A percentile compares a stretch with the other conserved stretches of the same genome.
These are phyloP conservation scores for Protophormia terraenovae DNA, from an alignment of 2,888 invertebrate species.

Conservation along the genomic window DNA sequence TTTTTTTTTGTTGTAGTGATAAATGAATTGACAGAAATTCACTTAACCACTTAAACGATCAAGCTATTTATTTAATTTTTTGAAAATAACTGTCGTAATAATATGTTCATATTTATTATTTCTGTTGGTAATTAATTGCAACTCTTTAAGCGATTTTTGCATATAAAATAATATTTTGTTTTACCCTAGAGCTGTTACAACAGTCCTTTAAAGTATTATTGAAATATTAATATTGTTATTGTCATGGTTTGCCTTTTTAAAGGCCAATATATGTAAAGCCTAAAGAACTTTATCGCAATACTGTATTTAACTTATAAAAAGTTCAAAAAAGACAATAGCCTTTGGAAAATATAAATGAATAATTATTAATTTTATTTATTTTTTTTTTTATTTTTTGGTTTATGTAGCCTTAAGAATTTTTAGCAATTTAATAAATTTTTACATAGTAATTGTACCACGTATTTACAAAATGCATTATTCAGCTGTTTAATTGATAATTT, in stretches of 20 bases:
- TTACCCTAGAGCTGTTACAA: neutral
- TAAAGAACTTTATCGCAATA: neutral
- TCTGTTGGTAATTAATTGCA: neutral
- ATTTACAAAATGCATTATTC: no score
- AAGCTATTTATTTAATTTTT: neutral
- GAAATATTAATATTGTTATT: conserved; percentile 16
- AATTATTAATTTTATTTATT: no score
- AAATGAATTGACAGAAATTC: conserved; percentile 50
- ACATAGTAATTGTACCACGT: no score
- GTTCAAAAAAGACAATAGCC: neutral
- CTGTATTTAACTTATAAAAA: neutral
- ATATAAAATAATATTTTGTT: conserved; percentile 20
- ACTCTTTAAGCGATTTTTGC: conserved; percentile 7
- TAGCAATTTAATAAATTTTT: no score
- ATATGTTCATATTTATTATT: conserved; percentile 8
- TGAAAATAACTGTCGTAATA: neutral
- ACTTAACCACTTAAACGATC: conserved; percentile 7
- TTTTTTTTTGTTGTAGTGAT: neutral
- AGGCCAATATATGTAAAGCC: neutral
- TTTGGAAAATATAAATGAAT: no score
- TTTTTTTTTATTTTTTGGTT: no score
- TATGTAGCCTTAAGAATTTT: no score
- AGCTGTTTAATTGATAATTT: no score
- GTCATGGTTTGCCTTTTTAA: neutral
- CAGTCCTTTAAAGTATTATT: conserved; percentile 15